Evolutionary conservation across 1,140 invertebrate species (phyloP), one percentile per base, ranked within the genome.

Genomic region (Wiebesia pumilae): DNA sequence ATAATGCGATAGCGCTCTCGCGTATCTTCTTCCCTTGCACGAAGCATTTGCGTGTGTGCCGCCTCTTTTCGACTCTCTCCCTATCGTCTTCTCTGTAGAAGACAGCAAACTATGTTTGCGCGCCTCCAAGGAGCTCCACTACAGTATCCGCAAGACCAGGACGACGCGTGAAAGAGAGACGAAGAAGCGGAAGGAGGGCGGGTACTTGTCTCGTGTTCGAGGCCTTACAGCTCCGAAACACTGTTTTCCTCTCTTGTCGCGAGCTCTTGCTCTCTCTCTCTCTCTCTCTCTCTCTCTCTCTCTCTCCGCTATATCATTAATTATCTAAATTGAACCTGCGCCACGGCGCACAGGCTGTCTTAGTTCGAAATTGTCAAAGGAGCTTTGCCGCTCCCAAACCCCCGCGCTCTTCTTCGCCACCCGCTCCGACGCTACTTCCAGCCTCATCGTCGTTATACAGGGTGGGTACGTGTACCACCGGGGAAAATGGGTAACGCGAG

Each of bases 281-380:
- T n/a, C 40, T 67, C 71, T 27, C 73, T 7, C 73, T 30, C 27
- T 69, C 82, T 47, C 16, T 30, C 6, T 35, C 24, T 14, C 71
- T 65, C 73, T 84, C 73, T 81, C 21, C 33, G 54, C 86, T 87
- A 88, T 89, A 89, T 90, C 88, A 89, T 90, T 90, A 89, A 90
- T 90, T 90, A 90, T 90, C 89, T 89, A 89, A 90, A 90, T 90
- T 89, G 89, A 90, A 90, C 82, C 83, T 51, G 88, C 84, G 87
- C 81, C 73, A 88, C 73, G 27, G 73, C 69, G 40, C 83, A 33
- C 82, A 81, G 51, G 81, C 81, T 88, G 88, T 89, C 89, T 89
- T 87, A 89, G 87, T 88, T 90, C 86, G 86, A 88, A 90, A 89
- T 90, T 90, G 89, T 90, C 89, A 90, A 89, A 89, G 89, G 89